phyloP scores from a whole-genome alignment of 1,140 invertebrate genomes.

The Zaprionus nigranus region DNA sequence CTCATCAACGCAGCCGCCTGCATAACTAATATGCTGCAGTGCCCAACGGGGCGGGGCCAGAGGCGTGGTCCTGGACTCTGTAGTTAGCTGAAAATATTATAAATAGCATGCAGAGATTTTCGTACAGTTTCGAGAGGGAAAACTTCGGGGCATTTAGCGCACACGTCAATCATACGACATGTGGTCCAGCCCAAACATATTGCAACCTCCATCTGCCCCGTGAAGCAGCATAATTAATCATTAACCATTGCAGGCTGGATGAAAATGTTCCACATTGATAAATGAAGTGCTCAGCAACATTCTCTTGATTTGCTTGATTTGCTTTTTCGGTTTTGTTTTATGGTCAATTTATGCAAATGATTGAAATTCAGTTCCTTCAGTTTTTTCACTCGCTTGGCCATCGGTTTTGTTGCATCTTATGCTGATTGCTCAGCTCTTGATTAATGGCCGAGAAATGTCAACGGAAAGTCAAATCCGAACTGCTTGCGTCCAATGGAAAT shows the following conservation, averaged over 20 bases:
- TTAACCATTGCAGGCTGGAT: slow-evolving; percentile 48
- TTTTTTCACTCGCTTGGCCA: background rate
- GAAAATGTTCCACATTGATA: slow-evolving; percentile 53
- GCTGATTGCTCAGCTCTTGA: slow-evolving; percentile 46
- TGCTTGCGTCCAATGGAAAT: slow-evolving; percentile 52
- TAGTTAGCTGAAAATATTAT: slow-evolving; percentile 64
- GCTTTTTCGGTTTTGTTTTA: slow-evolving; percentile 63
- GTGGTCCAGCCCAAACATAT: slow-evolving; percentile 57
- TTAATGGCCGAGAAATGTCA: slow-evolving; percentile 54
- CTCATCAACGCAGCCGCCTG: slow-evolving; percentile 77
- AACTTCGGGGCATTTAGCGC: slow-evolving; percentile 64
- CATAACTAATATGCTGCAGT: slow-evolving; percentile 68
- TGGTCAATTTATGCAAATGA: slow-evolving; percentile 76
- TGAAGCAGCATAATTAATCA: slow-evolving; percentile 68
- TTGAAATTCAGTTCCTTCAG: slow-evolving; percentile 2
- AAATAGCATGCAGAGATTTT: slow-evolving; percentile 69
- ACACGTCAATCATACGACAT: slow-evolving; percentile 79
- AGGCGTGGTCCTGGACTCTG: slow-evolving; percentile 1
- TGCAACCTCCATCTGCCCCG: background rate
- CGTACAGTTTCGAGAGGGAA: slow-evolving; percentile 15
- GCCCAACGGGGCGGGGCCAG: background rate
- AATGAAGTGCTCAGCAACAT: slow-evolving; percentile 57
- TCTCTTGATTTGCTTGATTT: slow-evolving; percentile 24
- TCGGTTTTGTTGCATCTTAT: slow-evolving; percentile 30
- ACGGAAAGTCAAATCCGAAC: slow-evolving; percentile 36